A percentile compares a stretch with the other conserved stretches of the same genome.
These are phyloP conservation scores for Ommatoiulus sabulosus DNA, from an alignment of 2,888 invertebrate species.

Conservation along the genomic window DNA sequence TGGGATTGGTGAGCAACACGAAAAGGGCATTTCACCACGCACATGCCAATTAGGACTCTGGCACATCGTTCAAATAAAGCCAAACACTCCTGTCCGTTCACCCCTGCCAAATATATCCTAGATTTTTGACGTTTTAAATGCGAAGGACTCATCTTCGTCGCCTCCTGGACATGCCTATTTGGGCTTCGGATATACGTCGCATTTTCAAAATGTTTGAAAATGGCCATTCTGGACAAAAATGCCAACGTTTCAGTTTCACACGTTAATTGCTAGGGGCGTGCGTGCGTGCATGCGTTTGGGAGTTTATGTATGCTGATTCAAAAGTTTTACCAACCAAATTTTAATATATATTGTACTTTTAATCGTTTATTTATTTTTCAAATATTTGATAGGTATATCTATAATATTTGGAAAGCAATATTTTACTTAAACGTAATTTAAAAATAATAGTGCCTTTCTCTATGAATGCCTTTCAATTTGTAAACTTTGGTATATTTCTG, in stretches of 20 bases:
- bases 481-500: too few species aligned
- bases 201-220: not conserved
- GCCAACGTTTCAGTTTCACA: not conserved
- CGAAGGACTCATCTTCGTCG: not conserved
- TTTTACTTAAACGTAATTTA: too few species aligned
- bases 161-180: not conserved
- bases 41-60: constrained; percentile 51
- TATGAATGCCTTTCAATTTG: too few species aligned
- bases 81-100: constrained; percentile 27
- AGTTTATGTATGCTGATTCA: too few species aligned
- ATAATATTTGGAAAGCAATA: too few species aligned
- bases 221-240: not conserved
- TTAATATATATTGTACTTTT: too few species aligned
- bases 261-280: too few species aligned
- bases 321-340: too few species aligned
- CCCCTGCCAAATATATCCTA: not conserved
- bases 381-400: too few species aligned
- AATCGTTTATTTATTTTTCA: too few species aligned
- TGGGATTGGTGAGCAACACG: constrained; percentile 47
- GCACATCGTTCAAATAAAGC: constrained; percentile 44
- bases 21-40: constrained; percentile 52
- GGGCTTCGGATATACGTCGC: not conserved
- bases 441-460: too few species aligned
- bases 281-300: too few species aligned
- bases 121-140: not conserved